Percentiles rank a stretch among this genome's conserved stretches.
phyloP scores from a whole-genome alignment of 2,797 vertebrate species.

The Garrulus glandarius region DNA sequence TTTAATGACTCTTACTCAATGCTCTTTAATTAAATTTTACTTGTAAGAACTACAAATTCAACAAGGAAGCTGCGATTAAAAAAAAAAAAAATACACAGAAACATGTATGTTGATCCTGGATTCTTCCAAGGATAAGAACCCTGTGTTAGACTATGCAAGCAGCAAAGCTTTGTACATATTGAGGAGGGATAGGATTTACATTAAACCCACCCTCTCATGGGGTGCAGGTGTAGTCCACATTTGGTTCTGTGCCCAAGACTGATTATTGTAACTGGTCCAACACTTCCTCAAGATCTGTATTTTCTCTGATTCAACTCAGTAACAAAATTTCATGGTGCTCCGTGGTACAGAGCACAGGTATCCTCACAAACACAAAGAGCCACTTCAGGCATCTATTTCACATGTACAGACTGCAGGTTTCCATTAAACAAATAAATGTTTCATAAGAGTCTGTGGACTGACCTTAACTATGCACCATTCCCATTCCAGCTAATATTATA shows the following conservation, averaged over 20 bases:
- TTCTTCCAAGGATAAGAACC: neutral
- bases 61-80: neutral
- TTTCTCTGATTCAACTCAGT: neutral
- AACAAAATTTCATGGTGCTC: rapidly evolving
- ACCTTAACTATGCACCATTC: neutral
- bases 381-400: neutral
- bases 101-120: neutral
- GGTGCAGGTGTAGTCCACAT: neutral
- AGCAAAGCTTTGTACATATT: neutral
- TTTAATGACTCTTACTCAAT: neutral
- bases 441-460: neutral
- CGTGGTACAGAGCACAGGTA: neutral
- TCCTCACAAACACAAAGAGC: neutral
- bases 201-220: rapidly evolving
- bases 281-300: neutral
- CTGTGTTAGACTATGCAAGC: neutral
- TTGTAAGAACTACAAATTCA: neutral
- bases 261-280: neutral
- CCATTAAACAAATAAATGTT: neutral
- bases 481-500: neutral
- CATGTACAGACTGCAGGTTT: neutral
- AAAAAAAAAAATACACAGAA: neutral
- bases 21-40: neutral
- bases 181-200: neutral
- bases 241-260: neutral